These are phyloP conservation scores for Adoxophyes honmai DNA, from an alignment of 1,140 invertebrate species.

Conservation along the genomic window DNA sequence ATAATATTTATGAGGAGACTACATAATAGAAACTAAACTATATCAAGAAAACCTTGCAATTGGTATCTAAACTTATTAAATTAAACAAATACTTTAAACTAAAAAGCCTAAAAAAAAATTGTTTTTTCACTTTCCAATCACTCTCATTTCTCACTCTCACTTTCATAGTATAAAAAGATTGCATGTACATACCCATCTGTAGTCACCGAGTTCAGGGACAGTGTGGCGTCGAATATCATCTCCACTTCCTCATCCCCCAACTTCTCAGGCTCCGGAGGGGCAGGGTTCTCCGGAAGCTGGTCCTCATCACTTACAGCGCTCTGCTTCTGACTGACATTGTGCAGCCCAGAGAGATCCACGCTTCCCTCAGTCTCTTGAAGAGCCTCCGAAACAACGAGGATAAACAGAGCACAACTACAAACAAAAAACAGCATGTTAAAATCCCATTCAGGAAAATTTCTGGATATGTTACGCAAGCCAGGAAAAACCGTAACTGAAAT, in stretches of 20 bases:
- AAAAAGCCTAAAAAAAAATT: too few species aligned
- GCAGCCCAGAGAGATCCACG: slow-evolving; percentile 59
- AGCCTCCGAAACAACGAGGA: slow-evolving; percentile 64
- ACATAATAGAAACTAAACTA: too few species aligned
- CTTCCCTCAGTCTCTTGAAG: slow-evolving; percentile 50
- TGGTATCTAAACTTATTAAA: too few species aligned
- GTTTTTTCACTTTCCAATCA: too few species aligned
- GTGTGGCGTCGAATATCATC: slow-evolving; percentile 69
- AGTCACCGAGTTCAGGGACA: slow-evolving; percentile 76
- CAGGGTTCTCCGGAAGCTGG: slow-evolving; percentile 18
- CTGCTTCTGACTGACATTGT: slow-evolving; percentile 63
- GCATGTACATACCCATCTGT: slow-evolving; percentile 75
- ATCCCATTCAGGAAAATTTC: not conserved
- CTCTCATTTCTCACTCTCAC: not conserved
- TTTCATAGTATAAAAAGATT: slow-evolving; percentile 9
- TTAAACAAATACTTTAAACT: too few species aligned
- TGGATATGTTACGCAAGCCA: slow-evolving; percentile 8
- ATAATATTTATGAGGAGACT: too few species aligned
- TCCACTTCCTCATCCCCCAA: slow-evolving; percentile 35
- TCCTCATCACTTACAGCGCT: slow-evolving; percentile 27
- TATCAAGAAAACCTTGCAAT: too few species aligned
- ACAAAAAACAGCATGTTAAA: slow-evolving; percentile 18
- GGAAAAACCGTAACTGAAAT: slow-evolving; percentile 20
- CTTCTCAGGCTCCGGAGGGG: slow-evolving; percentile 26
- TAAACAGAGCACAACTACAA: slow-evolving; percentile 65